These are phyloP conservation scores for Metallyticus violacea DNA, from an alignment of 2,888 invertebrate genomes.

Conservation along the genomic window DNA sequence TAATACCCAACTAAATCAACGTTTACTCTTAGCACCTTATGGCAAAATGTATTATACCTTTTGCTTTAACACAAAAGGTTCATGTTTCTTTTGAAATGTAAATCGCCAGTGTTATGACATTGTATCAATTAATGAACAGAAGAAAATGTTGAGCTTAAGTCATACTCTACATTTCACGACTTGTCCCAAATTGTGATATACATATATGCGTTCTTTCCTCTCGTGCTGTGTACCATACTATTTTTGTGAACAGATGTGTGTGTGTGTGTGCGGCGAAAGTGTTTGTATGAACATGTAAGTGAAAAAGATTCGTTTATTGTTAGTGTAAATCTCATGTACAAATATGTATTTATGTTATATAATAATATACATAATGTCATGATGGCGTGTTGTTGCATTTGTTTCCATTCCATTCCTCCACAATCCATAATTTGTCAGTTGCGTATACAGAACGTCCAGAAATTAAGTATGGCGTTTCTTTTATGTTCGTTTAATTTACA, in stretches of 20 bases:
- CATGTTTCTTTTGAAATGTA: neutral
- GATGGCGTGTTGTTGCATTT: neutral
- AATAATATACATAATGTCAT: neutral
- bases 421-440: too few species aligned
- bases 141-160: neutral
- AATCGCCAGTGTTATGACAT: neutral
- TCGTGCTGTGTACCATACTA: neutral
- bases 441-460: too few species aligned
- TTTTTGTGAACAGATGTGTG: neutral
- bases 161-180: neutral
- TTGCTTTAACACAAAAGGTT: neutral
- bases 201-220: neutral
- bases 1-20: neutral
- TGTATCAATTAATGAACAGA: neutral
- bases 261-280: neutral
- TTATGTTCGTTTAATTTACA: too few species aligned
- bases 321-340: slow-evolving; percentile 1
- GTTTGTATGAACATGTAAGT: too few species aligned
- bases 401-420: too few species aligned
- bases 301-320: neutral
- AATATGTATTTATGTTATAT: slow-evolving; percentile 1
- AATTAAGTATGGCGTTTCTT: too few species aligned
- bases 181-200: neutral
- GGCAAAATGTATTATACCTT: neutral
- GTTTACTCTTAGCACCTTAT: neutral